phyloP scores from a whole-genome alignment of 2,797 vertebrate species.

The Peromyscus eremicus region DNA sequence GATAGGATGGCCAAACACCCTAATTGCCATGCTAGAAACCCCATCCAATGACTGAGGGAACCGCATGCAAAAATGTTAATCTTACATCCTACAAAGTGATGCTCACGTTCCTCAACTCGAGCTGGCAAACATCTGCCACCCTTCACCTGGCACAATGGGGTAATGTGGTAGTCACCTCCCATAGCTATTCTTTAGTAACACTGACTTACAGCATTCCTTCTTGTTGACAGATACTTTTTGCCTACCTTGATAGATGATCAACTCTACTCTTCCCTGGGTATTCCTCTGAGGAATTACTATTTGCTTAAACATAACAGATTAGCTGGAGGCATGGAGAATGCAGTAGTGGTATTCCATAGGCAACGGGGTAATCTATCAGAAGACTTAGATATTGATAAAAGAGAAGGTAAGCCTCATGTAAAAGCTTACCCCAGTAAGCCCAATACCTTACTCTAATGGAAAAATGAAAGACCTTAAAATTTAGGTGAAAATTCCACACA shows the following conservation, averaged over 20 bases:
- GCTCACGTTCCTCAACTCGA: neutral
- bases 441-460: neutral
- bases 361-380: neutral
- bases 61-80: neutral
- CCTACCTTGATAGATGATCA: neutral
- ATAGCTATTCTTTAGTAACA: neutral
- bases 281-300: neutral
- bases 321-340: neutral
- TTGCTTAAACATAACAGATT: neutral
- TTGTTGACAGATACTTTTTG: neutral
- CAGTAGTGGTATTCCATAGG: neutral
- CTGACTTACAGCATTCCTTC: neutral
- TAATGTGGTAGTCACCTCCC: neutral
- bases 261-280: neutral
- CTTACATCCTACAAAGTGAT: neutral
- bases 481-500: neutral
- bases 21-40: too few relatives aligned
- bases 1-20: too few relatives aligned
- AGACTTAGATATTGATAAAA: neutral
- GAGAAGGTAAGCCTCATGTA: neutral
- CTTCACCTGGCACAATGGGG: neutral
- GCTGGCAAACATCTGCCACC: neutral
- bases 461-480: neutral
- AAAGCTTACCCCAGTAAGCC: neutral
- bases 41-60: too few relatives aligned